Conservation (phyloP, 2,888 invertebrate species). For the Parnassius orleans region DNA sequence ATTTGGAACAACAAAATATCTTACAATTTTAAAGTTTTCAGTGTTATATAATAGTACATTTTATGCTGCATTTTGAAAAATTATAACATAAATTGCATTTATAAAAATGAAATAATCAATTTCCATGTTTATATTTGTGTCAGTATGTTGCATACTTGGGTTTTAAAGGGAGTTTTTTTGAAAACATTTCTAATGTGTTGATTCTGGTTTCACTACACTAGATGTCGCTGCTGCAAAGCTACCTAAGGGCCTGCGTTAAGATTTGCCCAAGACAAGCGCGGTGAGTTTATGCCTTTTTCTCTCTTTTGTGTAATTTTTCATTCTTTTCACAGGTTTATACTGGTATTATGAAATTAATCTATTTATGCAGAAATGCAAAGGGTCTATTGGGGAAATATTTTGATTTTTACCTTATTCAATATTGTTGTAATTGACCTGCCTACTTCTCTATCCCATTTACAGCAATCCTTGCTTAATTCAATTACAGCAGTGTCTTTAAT, state of each 20-base stretch:
- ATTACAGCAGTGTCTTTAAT: conserved; percentile 1
- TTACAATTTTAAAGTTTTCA: too few species aligned
- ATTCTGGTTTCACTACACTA: conserved; percentile 74
- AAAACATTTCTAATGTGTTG: conserved; percentile 62
- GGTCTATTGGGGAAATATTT: background rate
- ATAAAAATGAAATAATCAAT: background rate
- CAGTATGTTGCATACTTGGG: conserved; percentile 1
- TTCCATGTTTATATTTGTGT: background rate
- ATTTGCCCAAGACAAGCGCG: conserved; percentile 40
- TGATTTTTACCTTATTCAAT: conserved; percentile 11
- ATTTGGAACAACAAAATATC: too few species aligned
- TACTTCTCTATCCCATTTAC: background rate
- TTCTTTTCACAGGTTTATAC: conserved; percentile 34
- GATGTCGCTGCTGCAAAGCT: conserved; percentile 54
- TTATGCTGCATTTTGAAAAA: too few species aligned
- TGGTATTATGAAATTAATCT: conserved; percentile 9
- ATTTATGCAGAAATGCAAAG: background rate
- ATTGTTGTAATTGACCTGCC: background rate
- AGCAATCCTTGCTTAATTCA: background rate
- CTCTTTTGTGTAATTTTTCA: conserved; percentile 26
- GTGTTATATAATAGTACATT: too few species aligned
- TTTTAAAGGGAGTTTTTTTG: conserved; percentile 1
- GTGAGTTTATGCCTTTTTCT: conserved; percentile 54
- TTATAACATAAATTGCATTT: too few species aligned
- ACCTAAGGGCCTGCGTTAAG: conserved; percentile 46